Conservation (phyloP, 2,797 vertebrate genomes). For the Psittacula derbiana region DNA sequence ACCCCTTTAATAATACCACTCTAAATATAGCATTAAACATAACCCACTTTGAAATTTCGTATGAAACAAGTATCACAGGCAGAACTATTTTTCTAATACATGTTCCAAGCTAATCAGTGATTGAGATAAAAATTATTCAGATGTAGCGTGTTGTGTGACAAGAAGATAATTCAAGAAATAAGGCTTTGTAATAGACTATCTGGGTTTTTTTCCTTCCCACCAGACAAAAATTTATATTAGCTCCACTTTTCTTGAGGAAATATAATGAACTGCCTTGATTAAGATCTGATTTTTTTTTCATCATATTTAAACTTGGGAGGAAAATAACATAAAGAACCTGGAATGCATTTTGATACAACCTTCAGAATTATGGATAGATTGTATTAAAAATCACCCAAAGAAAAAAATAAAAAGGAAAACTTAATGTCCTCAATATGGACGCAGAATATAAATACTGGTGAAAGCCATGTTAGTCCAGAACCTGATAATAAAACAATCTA, state of each 20-base stretch:
- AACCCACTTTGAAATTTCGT: not conserved
- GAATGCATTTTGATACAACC: not conserved
- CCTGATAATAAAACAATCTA: not conserved
- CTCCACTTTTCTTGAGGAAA: not conserved
- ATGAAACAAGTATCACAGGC: not conserved
- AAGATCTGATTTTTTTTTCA: not conserved
- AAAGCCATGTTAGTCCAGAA: not conserved
- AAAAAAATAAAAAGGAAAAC: not conserved
- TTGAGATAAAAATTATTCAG: not conserved
- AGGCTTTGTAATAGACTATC: not conserved
- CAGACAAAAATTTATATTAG: not conserved
- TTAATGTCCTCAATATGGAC: not conserved
- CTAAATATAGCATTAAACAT: not conserved
- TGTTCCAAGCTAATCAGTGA: not conserved
- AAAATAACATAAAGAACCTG: not conserved
- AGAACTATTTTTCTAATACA: not conserved
- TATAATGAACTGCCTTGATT: not conserved
- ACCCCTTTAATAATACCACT: not conserved
- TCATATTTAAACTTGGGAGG: not conserved
- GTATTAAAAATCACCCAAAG: not conserved
- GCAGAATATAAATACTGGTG: not conserved
- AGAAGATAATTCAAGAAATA: not conserved
- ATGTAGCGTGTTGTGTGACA: not conserved
- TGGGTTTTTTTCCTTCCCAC: not conserved
- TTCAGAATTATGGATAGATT: not conserved